Evolutionary conservation across 2,113 vertebrate genomes (phyloP).

Genomic region (Numida meleagris): DNA sequence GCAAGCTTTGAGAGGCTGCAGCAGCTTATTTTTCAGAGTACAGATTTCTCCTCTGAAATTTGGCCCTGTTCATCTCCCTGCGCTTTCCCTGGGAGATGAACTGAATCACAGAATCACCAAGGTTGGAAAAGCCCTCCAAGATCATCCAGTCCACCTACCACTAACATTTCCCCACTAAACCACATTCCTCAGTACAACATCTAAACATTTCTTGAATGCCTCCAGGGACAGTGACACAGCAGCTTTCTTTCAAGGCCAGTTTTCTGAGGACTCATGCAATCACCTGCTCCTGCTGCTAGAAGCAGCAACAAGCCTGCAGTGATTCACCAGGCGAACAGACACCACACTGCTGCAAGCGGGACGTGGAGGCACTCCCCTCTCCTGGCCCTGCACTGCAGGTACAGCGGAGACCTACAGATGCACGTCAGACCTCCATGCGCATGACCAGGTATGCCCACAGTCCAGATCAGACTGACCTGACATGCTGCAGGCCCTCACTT

Average conservation of each 20-base stretch:
- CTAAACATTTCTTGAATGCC: too few relatives aligned
- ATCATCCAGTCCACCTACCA: too few relatives aligned
- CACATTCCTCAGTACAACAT: too few relatives aligned
- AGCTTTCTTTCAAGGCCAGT: not conserved
- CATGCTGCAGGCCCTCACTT: not conserved
- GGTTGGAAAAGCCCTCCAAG: too few relatives aligned
- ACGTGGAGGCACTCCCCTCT: not conserved
- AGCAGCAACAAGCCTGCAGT: not conserved
- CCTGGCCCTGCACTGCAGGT: not conserved
- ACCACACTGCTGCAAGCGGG: not conserved
- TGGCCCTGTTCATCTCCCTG: not conserved
- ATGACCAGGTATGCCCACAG: not conserved
- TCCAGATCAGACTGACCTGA: not conserved
- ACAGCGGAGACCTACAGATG: not conserved
- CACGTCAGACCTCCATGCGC: not conserved
- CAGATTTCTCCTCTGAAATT: not conserved
- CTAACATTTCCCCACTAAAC: too few relatives aligned
- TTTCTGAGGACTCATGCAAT: not conserved
- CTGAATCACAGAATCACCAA: not conserved
- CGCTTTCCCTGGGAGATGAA: not conserved
- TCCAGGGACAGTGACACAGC: not conserved
- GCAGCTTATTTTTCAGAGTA: not conserved
- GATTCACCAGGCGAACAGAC: not conserved
- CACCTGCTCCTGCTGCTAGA: not conserved
- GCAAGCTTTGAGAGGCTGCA: not conserved